Evolutionary conservation across 37 sponge, comb jelly and placozoan genomes (phyloP), one percentile per base, ranked within the genome.

Genomic region (Diacarnus erythraeanus): DNA sequence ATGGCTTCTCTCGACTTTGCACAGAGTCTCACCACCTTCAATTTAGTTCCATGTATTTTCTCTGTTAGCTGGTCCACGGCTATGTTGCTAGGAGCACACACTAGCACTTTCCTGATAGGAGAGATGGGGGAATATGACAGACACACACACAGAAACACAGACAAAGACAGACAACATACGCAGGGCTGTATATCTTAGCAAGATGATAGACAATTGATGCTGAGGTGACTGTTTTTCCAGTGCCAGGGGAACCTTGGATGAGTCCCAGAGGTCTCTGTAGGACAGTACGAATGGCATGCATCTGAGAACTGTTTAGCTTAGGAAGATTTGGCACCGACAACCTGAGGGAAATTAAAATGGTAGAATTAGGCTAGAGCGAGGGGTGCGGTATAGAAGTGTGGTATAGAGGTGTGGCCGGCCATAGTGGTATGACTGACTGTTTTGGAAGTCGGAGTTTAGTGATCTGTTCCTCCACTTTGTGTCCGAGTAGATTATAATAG

Each of bases 171-270:
- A n/a, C n/a, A 37, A 83, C 83, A 67, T 34, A 83, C 83, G 64
- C 75, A 1, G 75, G 75, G 1, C 39, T 38, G 60, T 83, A 75
- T 39, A 92, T 85, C 83, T 79, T 93, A 25, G 78, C 81, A 8
- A 97, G 86, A 80, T 97, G 95, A 77, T 95, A 95, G 44, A 97
- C 98, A 10, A 97, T 90, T 37, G 95, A 84, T 22, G 98, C 98
- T n/a, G 98, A 97, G 33, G 98, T 97, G 56, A 97, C 98, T 2
- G 98, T 97, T 87, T 97, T 97, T 15, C 98, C 98, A 71, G 95
- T 91, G 36, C 94, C 94, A 6, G 97, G 97, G 34, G 97, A 94
- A 5, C 94, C 94, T 89, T 97, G 98, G 57, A 97, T 97, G 43
- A 97, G 93, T 33, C 95, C 92, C 88, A 97, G 90, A 0, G 98